phyloP scores from a whole-genome alignment of 2,797 vertebrate genomes.

The Coendou prehensilis region DNA sequence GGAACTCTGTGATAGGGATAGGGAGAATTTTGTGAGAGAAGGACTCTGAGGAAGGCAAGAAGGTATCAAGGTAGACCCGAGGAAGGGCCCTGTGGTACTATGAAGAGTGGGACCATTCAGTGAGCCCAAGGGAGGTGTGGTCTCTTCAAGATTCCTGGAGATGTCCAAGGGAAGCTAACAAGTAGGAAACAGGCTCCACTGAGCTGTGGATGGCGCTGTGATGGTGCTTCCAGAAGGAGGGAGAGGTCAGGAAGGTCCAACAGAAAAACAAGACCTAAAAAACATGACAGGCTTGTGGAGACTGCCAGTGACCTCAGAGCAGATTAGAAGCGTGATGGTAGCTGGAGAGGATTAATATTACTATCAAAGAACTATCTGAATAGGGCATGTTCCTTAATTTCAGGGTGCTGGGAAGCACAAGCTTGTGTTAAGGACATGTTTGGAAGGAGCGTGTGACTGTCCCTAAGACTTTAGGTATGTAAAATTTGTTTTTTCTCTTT shows the following conservation, averaged over 20 bases:
- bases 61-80: neutral
- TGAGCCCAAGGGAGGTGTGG: neutral
- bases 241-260: neutral
- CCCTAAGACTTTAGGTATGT: neutral
- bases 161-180: neutral
- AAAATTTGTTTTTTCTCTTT: constrained; percentile 7
- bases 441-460: neutral
- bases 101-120: neutral
- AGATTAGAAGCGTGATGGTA: neutral
- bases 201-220: accelerated
- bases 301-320: neutral
- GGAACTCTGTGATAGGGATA: neutral
- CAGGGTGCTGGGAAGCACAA: neutral
- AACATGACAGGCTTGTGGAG: neutral
- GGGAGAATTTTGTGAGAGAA: neutral
- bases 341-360: neutral
- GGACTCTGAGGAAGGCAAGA: neutral
- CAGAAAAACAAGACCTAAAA: neutral
- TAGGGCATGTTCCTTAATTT: neutral
- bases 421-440: accelerated
- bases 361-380: neutral
- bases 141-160: neutral
- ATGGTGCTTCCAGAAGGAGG: neutral
- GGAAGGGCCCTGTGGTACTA: neutral
- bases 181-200: neutral